Conservation (phyloP, 2,113 vertebrate species). For the Empidonax traillii region DNA sequence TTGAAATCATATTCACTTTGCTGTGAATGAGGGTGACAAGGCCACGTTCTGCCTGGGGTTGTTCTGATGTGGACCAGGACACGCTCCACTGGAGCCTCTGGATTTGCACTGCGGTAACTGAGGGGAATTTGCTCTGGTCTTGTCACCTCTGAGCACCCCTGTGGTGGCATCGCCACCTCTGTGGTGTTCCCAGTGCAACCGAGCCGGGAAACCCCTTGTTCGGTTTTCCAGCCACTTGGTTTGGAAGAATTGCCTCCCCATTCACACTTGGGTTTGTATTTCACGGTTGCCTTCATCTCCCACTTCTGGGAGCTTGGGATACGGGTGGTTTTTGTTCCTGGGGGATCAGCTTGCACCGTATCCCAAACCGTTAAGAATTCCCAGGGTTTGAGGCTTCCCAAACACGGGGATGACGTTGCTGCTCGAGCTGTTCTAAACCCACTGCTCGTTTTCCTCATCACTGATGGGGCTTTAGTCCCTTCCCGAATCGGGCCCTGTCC, state of each 20-base stretch:
- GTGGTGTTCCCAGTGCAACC: not conserved
- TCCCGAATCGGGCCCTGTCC: not conserved
- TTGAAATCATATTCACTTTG: not conserved
- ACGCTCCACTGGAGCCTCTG: rapidly evolving
- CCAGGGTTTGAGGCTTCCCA: not conserved
- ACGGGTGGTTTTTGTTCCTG: too few species aligned
- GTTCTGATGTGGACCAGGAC: not conserved
- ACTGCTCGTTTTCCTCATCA: not conserved
- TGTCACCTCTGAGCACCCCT: not conserved
- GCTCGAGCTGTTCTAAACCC: not conserved
- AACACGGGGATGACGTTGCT: not conserved
- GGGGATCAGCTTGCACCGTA: not conserved
- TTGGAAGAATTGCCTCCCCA: not conserved
- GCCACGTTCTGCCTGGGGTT: not conserved
- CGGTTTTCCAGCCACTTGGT: not conserved
- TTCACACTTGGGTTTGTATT: not conserved
- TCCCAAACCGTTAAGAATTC: not conserved
- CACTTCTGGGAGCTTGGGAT: not conserved
- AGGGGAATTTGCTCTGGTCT: not conserved
- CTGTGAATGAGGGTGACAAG: too few species aligned
- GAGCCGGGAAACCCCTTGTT: too few species aligned
- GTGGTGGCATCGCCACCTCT: not conserved
- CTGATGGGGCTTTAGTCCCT: not conserved
- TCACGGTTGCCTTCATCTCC: not conserved
- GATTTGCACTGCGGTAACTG: not conserved